These are phyloP conservation scores for Lepidocyrtinus sp. DNA, from an alignment of 2,888 invertebrate genomes.

Conservation along the genomic window DNA sequence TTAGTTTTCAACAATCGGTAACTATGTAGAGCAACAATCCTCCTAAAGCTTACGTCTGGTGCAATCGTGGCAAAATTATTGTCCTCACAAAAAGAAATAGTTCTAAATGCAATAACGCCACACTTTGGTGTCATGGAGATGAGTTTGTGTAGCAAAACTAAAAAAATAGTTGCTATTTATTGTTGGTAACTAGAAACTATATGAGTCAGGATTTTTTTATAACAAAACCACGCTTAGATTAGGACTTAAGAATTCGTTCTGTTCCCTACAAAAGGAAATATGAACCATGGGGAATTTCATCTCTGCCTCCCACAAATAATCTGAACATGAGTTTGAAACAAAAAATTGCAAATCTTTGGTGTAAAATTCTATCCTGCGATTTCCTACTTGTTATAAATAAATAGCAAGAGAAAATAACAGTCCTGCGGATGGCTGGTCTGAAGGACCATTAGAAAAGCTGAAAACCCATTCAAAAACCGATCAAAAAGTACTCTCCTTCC, in stretches of 20 bases:
- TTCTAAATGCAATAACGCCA: neutral
- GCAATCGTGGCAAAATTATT: no score
- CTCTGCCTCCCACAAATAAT: neutral
- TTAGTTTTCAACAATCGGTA: no score
- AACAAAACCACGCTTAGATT: neutral
- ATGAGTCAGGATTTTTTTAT: neutral
- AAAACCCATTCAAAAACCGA: slow-evolving; percentile 45
- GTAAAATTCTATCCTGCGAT: neutral
- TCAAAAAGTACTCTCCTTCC: slow-evolving; percentile 44
- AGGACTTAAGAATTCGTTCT: neutral
- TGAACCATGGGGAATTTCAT: slow-evolving; percentile 1
- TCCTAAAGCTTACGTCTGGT: no score
- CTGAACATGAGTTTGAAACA: slow-evolving; percentile 15
- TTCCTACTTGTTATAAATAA: slow-evolving; percentile 8
- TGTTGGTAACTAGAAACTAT: neutral
- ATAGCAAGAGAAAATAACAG: slow-evolving; percentile 12
- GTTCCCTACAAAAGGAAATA: neutral
- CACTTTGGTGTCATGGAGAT: slow-evolving; percentile 1
- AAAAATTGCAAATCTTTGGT: slow-evolving; percentile 11
- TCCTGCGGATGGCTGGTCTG: slow-evolving; percentile 18
- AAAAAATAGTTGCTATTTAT: neutral
- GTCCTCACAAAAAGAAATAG: no score
- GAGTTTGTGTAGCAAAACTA: neutral
- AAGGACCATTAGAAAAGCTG: slow-evolving; percentile 33
- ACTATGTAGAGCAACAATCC: no score